Conservation (phyloP, 2,113 vertebrate genomes). For the Zosterops hypoxanthus region DNA sequence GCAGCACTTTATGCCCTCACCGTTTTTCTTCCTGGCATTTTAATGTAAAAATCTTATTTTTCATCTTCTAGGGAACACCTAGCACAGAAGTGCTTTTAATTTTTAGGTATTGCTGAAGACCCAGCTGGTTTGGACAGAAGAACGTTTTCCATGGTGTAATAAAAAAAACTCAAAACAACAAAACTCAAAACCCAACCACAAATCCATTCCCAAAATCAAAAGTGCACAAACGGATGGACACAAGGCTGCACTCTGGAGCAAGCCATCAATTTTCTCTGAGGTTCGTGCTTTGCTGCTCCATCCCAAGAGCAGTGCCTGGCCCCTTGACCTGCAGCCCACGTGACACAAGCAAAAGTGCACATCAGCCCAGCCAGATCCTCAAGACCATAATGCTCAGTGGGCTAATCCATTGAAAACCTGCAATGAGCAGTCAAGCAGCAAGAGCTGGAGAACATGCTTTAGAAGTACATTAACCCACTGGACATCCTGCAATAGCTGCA, state of each 20-base stretch:
- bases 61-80: constrained; percentile 11
- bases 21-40: constrained; percentile 39
- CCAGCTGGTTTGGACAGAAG: background rate
- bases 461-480: background rate
- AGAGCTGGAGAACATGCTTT: background rate
- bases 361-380: background rate
- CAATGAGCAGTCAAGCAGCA: background rate
- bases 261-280: background rate
- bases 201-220: background rate
- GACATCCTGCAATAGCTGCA: background rate
- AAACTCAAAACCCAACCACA: background rate
- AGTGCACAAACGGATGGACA: background rate
- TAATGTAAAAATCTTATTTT: constrained; percentile 49
- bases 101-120: constrained; percentile 4
- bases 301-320: background rate
- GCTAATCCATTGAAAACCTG: background rate
- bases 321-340: background rate
- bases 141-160: background rate
- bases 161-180: background rate
- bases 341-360: background rate
- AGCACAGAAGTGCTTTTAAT: constrained; percentile 17
- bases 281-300: background rate
- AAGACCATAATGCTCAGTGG: background rate
- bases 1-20: background rate
- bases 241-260: background rate